Conservation (phyloP, 2,113 vertebrate genomes). For the Osmerus eperlanus region DNA sequence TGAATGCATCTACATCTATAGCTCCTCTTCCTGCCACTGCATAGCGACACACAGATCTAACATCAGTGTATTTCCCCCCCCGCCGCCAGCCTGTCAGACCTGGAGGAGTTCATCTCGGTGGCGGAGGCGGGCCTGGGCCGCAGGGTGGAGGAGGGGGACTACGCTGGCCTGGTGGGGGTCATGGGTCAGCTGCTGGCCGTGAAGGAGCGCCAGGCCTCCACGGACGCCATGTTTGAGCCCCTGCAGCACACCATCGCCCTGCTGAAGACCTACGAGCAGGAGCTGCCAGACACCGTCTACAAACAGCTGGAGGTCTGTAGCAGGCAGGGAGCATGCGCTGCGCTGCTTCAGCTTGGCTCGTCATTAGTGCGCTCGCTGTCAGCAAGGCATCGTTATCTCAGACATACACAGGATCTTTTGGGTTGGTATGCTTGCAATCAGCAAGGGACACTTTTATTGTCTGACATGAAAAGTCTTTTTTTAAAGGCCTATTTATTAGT, state of each 20-base stretch:
- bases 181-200: slow-evolving; percentile 87
- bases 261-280: slow-evolving; percentile 84
- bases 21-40: too few relatives aligned
- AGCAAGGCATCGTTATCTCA: not conserved
- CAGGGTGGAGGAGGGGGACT: slow-evolving; percentile 82
- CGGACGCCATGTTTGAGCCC: slow-evolving; percentile 90
- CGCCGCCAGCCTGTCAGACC: slow-evolving; percentile 78
- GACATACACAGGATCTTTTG: not conserved
- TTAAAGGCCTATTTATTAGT: too few relatives aligned
- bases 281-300: slow-evolving; percentile 80
- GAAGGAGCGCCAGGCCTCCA: slow-evolving; percentile 81
- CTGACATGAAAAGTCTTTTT: too few relatives aligned
- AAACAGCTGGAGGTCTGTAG: slow-evolving; percentile 81
- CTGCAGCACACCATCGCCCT: slow-evolving; percentile 85
- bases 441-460: too few relatives aligned
- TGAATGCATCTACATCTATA: too few relatives aligned
- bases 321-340: too few relatives aligned
- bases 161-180: slow-evolving; percentile 76
- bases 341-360: too few relatives aligned
- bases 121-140: slow-evolving; percentile 72
- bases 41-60: too few relatives aligned
- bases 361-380: not conserved
- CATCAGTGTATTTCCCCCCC: not conserved
- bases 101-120: slow-evolving; percentile 78
- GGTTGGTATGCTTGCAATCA: too few relatives aligned